Conservation (phyloP, 1,140 invertebrate species). For the Cryptotermes secundus region DNA sequence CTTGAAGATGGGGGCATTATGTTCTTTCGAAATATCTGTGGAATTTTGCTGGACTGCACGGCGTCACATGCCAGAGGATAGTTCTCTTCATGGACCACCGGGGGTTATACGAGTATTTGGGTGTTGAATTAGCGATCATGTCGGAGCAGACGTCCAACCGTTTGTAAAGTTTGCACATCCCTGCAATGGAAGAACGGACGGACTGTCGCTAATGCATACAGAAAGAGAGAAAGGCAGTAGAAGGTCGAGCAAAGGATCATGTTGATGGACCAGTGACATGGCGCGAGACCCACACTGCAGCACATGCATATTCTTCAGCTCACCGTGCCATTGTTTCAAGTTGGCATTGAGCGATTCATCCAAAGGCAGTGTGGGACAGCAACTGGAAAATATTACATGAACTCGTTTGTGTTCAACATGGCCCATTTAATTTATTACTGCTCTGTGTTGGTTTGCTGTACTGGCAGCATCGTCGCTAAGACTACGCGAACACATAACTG, state of each 20-base stretch:
- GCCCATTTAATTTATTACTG: background rate
- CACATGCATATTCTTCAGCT: too few relatives aligned
- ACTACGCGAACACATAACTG: background rate
- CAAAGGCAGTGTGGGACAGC: background rate
- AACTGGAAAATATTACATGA: conserved; percentile 4
- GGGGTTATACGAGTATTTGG: too few relatives aligned
- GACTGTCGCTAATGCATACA: too few relatives aligned
- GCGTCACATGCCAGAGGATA: too few relatives aligned
- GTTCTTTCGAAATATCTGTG: too few relatives aligned
- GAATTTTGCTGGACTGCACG: too few relatives aligned
- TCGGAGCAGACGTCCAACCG: too few relatives aligned
- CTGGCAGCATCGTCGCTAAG: background rate
- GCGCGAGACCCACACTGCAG: background rate
- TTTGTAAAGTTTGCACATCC: background rate
- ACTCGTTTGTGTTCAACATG: conserved; percentile 13
- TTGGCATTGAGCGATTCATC: conserved; percentile 9
- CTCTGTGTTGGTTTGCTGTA: background rate
- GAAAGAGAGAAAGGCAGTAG: too few relatives aligned
- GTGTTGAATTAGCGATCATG: too few relatives aligned
- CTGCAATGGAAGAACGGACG: background rate
- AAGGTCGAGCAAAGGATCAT: background rate
- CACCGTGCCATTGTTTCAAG: background rate
- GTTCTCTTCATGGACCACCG: too few relatives aligned
- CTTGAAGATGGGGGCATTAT: too few relatives aligned
- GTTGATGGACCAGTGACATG: background rate